phyloP scores from a whole-genome alignment of 2,888 invertebrate genomes.

The Hanleya hanleyi region DNA sequence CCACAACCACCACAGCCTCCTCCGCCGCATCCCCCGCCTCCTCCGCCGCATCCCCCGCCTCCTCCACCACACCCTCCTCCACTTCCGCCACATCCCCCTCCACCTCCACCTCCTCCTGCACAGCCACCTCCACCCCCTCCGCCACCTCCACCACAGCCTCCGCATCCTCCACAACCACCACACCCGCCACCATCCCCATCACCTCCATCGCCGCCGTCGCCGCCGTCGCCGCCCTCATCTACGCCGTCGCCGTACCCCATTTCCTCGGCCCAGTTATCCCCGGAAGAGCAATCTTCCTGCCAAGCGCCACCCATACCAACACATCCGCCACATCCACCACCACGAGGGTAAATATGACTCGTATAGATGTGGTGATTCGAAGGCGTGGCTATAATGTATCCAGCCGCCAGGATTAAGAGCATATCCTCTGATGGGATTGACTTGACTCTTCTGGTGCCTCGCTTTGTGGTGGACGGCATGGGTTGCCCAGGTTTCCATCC shows the following conservation, averaged over 20 bases:
- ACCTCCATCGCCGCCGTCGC: conserved; percentile 36
- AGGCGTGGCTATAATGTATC: conserved; percentile 71
- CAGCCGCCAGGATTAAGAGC: conserved; percentile 73
- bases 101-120: conserved; percentile 27
- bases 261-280: conserved; percentile 8
- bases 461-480: conserved; percentile 8
- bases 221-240: conserved; percentile 21
- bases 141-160: conserved; percentile 45
- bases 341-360: conserved; percentile 51
- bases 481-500: conserved; percentile 54
- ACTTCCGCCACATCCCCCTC: background rate
- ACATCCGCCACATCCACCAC: conserved; percentile 19
- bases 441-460: conserved; percentile 45
- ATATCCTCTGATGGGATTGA: conserved; percentile 63
- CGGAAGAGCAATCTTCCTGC: background rate
- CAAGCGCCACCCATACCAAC: background rate
- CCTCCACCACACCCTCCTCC: background rate
- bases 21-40: background rate
- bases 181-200: conserved; percentile 45
- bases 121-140: conserved; percentile 44
- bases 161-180: conserved; percentile 41
- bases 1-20: background rate
- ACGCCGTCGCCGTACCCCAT: conserved; percentile 29
- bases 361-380: conserved; percentile 65
- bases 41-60: background rate